Conservation (phyloP, 2,888 invertebrate genomes). For the Agrochola lychnidis region DNA sequence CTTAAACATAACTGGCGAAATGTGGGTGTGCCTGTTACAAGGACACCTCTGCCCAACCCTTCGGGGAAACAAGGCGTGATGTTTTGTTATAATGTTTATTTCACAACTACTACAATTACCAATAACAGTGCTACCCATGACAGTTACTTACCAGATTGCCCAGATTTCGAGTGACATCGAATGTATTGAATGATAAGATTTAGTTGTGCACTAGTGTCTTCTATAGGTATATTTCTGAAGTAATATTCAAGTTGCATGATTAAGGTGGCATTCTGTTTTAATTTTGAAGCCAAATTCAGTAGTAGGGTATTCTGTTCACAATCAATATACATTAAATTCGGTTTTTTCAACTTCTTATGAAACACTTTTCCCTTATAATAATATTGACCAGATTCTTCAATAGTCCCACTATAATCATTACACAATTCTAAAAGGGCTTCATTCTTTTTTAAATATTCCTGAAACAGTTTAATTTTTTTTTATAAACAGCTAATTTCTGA, state of each 20-base stretch:
- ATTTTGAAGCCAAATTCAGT: constrained; percentile 15
- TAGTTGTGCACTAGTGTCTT: constrained; percentile 55
- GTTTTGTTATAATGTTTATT: background rate
- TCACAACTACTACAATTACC: too few species aligned
- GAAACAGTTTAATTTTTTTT: constrained; percentile 30
- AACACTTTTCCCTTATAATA: background rate
- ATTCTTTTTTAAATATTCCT: constrained; percentile 45
- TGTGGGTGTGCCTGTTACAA: too few species aligned
- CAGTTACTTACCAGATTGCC: constrained; percentile 29
- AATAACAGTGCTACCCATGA: background rate
- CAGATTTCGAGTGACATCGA: rapidly evolving
- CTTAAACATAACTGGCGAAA: too few species aligned
- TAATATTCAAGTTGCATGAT: constrained; percentile 59
- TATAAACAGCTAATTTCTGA: background rate
- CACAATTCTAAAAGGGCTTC: background rate
- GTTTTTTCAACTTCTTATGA: background rate
- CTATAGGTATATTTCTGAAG: constrained; percentile 53
- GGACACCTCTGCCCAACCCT: too few species aligned
- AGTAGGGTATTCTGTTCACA: background rate
- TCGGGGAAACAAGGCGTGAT: too few species aligned
- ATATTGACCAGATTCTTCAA: background rate
- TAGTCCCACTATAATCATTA: background rate
- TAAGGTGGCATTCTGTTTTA: constrained; percentile 42
- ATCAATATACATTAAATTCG: too few species aligned
- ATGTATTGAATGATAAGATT: constrained; percentile 53